Conservation (phyloP, 1,140 invertebrate species). For the Linepithema humile region DNA sequence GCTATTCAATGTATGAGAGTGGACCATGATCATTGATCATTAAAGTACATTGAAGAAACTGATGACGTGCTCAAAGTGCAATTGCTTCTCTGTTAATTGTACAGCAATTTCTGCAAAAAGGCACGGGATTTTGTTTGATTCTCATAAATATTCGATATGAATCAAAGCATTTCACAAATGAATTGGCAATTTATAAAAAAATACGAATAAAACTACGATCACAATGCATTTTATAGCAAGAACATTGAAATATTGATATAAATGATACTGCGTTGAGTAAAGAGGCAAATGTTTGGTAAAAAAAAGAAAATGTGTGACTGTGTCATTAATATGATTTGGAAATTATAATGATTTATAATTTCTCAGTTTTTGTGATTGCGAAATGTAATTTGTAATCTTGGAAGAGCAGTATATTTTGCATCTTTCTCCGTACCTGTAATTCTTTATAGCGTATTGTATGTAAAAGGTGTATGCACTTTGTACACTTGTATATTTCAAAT, state of each 20-base stretch:
- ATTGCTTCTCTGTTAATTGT: constrained; percentile 51
- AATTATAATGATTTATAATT: no score
- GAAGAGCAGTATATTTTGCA: constrained; percentile 18
- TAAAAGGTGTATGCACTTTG: constrained; percentile 15
- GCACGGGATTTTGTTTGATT: background rate
- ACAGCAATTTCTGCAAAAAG: constrained; percentile 1
- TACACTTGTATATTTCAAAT: constrained; percentile 27
- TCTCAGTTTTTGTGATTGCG: no score
- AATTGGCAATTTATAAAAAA: background rate
- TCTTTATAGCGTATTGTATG: background rate
- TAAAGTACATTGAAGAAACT: constrained; percentile 58
- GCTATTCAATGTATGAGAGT: constrained; percentile 54
- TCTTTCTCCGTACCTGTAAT: constrained; percentile 12
- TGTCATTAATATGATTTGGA: no score
- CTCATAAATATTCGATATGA: background rate
- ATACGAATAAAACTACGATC: background rate
- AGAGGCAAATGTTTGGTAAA: background rate
- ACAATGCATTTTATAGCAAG: constrained; percentile 11
- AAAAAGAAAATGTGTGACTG: constrained; percentile 1
- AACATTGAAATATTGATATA: constrained; percentile 13
- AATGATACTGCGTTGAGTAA: background rate
- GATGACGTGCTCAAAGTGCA: constrained; percentile 58
- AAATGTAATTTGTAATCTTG: background rate
- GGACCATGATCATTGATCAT: constrained; percentile 58
- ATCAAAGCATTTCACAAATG: background rate